Percentiles rank a stretch among this genome's conserved stretches.
These are phyloP conservation scores for Pharmacophagus antenor DNA, from an alignment of 2,888 invertebrate genomes.

Conservation along the genomic window DNA sequence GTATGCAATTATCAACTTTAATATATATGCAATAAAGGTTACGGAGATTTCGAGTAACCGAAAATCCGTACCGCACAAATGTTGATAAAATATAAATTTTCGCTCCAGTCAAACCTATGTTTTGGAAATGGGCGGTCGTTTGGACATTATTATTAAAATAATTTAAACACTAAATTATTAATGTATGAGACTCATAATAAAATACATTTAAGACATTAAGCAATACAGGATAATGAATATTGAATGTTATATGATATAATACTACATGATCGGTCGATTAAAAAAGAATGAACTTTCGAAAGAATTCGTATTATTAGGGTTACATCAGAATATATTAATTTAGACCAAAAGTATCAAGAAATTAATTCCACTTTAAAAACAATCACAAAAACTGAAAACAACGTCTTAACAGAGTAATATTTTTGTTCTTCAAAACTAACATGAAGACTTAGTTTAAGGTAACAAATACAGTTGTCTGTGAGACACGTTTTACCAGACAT, in stretches of 20 bases:
- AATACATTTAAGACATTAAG: neutral
- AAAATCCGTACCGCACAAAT: conserved; percentile 19
- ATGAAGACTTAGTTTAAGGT: too few relatives aligned
- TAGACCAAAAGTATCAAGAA: too few relatives aligned
- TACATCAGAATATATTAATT: too few relatives aligned
- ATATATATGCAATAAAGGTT: neutral
- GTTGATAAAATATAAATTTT: conserved; percentile 44
- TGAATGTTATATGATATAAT: neutral
- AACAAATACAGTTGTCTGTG: too few relatives aligned
- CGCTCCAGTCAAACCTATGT: conserved; percentile 53
- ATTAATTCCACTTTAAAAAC: too few relatives aligned
- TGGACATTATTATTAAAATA: conserved; percentile 48
- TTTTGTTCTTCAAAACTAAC: too few relatives aligned
- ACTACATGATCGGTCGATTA: too few relatives aligned
- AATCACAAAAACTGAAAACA: too few relatives aligned
- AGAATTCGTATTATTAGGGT: too few relatives aligned
- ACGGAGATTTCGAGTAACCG: neutral
- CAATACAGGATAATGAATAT: neutral
- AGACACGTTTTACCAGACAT: too few relatives aligned
- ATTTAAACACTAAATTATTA: conserved; percentile 13
- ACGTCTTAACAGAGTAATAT: too few relatives aligned
- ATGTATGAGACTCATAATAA: neutral
- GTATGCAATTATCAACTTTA: conserved; percentile 34
- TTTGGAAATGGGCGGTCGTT: conserved; percentile 55
- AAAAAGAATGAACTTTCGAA: too few relatives aligned